Base-by-base conservation (phyloP, 2,888 invertebrate genomes). In the Thymelicus acteon region DNA sequence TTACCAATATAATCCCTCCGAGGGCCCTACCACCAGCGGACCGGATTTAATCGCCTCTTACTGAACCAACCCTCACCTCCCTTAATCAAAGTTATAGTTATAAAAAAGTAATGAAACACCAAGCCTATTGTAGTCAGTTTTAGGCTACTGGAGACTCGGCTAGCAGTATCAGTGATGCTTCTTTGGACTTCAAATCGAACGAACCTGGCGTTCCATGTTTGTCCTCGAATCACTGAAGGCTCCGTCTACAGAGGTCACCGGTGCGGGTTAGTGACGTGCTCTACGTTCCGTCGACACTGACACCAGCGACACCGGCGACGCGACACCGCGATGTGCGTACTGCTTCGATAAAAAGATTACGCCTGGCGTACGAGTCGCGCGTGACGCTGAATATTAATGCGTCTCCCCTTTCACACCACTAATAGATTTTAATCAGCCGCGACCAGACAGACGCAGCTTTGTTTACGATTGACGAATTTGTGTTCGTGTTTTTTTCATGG, bases 401-500 rank as follows among this genome's bases (percentile, higher is more conserved):
- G 78, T 76, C 85, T 86, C 89, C 87, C 86, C 88, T 86, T 83
- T 81, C 80, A 76, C 79, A 79, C 77, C 85, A 86, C 86, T 89
- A 87, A 91, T 91, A 92, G 93, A 93, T 93, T 92, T 90, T 91
- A 93, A 93, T 92, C 92, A 88, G 82, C 78, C 82, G 80, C 80
- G 83, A 81, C 80, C 84, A 82, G 80, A 82, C 83, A 79, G 79
- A 73, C 77, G 76, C 77, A 80, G 80, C 80, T 83, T 80, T 80
- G 64, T 69, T 63, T 66, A 68, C 60, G 71, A 73, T 71, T 71
- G 62, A 71, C 68, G 60, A 63, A 68, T 71, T 64, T 37, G 31
- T 65, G 65, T 7, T 19, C 19, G 7, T 48, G n/a, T 60, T 40
- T 44, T 48, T 64, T 47, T 47, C 12, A 12, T 10, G 44, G 44